Evolutionary conservation across 2,113 vertebrate genomes (phyloP).

Genomic region (Lichenostomus cassidix): DNA sequence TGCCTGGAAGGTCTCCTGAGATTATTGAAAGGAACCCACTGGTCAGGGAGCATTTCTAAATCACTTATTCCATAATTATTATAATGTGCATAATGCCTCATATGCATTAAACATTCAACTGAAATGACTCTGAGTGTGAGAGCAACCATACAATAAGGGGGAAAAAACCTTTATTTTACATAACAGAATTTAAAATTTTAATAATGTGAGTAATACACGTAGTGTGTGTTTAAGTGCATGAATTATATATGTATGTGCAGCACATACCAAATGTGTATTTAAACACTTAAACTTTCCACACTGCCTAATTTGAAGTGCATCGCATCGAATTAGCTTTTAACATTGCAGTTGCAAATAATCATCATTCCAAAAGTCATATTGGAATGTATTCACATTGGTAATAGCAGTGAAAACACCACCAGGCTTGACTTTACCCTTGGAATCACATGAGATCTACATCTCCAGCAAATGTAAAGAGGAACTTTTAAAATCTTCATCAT

Average conservation of each 20-base stretch:
- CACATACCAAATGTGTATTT: background rate
- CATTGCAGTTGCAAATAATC: background rate
- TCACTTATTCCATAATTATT: conserved; percentile 63
- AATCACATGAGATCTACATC: background rate
- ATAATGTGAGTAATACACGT: background rate
- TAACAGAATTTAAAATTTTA: background rate
- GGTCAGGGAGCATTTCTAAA: background rate
- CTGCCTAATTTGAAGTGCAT: background rate
- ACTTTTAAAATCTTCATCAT: rapidly evolving
- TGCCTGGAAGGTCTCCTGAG: background rate
- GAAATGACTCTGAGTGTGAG: background rate
- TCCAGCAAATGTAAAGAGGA: background rate
- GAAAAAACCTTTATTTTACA: conserved; percentile 50
- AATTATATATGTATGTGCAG: background rate
- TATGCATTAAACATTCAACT: background rate
- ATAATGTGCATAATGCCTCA: conserved; percentile 21
- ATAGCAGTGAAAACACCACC: background rate
- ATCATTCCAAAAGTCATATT: background rate
- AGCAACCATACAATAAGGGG: background rate
- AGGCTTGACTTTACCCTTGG: background rate
- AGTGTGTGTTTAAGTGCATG: background rate
- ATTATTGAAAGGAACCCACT: background rate
- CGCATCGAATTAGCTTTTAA: background rate
- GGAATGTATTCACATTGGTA: rapidly evolving
- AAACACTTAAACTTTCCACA: background rate